These are phyloP conservation scores for Turritopsis dohrnii DNA, from an alignment of 30 jellyfish, hydroid and myxozoan genomes.

Conservation along the genomic window DNA sequence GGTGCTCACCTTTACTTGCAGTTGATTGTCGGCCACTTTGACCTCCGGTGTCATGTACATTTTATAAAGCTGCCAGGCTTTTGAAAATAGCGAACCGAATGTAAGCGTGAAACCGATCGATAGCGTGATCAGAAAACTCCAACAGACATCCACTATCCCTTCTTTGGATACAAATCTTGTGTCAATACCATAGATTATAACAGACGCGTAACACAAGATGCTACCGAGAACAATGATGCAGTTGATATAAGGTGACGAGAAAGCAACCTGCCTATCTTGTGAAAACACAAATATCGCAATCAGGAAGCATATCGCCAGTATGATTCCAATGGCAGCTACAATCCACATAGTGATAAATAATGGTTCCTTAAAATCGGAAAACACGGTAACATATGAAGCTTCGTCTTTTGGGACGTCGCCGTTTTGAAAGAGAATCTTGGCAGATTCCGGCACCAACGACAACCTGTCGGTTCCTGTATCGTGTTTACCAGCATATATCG, in stretches of 20 bases:
- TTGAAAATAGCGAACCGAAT: constrained; percentile 72
- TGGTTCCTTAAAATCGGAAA: constrained; percentile 13
- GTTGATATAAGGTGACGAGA: constrained; percentile 73
- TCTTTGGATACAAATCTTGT: constrained; percentile 40
- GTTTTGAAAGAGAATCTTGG: neutral
- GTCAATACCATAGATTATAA: constrained; percentile 57
- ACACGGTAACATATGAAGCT: neutral
- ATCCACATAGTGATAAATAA: constrained; percentile 17
- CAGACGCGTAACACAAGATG: constrained; percentile 61
- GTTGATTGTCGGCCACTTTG: neutral
- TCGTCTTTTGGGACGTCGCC: neutral
- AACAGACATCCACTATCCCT: constrained; percentile 29
- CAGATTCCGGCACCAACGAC: neutral
- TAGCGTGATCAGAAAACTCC: constrained; percentile 46
- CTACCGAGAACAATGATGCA: constrained; percentile 65
- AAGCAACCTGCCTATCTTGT: constrained; percentile 13
- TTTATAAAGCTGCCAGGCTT: constrained; percentile 74
- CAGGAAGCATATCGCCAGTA: neutral
- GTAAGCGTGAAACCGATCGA: constrained; percentile 67
- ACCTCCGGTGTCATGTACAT: constrained; percentile 51
- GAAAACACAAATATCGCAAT: neutral
- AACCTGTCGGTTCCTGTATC: neutral
- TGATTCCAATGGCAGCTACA: neutral
- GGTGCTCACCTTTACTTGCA: constrained; percentile 5
- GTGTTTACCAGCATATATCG: constrained; percentile 14